A percentile compares a stretch with the other conserved stretches of the same genome.
phyloP scores from a whole-genome alignment of 2,113 vertebrate genomes.

The Globicephala melas region DNA sequence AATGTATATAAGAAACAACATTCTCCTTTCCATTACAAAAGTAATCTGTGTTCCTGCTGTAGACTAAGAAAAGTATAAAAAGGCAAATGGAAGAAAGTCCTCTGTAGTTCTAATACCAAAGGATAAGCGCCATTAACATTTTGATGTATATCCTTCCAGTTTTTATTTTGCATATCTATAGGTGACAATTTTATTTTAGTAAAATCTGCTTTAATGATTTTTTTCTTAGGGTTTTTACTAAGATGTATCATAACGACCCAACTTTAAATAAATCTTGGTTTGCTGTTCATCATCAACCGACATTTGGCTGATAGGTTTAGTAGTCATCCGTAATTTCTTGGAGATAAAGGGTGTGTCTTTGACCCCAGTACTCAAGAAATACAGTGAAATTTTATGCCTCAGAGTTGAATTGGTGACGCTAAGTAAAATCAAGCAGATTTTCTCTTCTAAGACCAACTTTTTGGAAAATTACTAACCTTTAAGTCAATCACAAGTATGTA shows the following conservation, averaged over 20 bases:
- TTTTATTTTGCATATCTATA: not conserved
- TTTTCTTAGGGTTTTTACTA: not conserved
- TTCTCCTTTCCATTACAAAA: not conserved
- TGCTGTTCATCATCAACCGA: not conserved
- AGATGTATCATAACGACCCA: accelerated
- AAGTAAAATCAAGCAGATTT: not conserved
- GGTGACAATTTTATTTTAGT: not conserved
- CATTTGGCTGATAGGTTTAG: not conserved
- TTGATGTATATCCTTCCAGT: not conserved
- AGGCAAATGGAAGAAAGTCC: not conserved
- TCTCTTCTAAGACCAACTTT: not conserved
- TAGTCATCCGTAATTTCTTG: not conserved
- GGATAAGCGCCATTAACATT: not conserved
- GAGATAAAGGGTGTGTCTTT: not conserved
- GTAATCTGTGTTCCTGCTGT: not conserved
- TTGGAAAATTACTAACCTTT: not conserved
- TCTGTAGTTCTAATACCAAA: not conserved
- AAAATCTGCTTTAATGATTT: not conserved
- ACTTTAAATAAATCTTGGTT: not conserved
- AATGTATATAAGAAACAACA: not conserved
- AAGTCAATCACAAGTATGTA: not conserved
- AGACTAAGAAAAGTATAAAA: not conserved
- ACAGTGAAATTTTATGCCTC: not conserved
- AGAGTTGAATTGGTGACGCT: not conserved
- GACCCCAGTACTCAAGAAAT: not conserved